A percentile compares a stretch with the other conserved stretches of the same genome.
phyloP scores from a whole-genome alignment of 2,797 vertebrate species.

The Acanthurus tractus region DNA sequence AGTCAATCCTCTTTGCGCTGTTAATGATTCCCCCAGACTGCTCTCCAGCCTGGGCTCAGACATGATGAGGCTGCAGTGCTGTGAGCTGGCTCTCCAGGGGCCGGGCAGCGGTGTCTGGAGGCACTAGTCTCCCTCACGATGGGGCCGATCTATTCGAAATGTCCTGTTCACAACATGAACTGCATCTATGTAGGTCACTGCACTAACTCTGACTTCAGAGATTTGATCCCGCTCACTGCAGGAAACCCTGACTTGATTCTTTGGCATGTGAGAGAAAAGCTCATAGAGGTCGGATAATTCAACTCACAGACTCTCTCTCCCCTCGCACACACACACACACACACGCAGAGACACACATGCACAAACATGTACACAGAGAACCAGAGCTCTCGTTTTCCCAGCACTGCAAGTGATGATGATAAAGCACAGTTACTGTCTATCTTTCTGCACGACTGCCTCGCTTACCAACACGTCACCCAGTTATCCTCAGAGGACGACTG shows the following conservation, averaged over 20 bases:
- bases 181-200: constrained; percentile 67
- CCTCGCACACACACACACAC: neutral
- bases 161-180: constrained; percentile 51
- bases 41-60: constrained; percentile 2
- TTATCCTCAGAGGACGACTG: constrained; percentile 21
- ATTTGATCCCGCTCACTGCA: constrained; percentile 56
- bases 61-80: constrained; percentile 12
- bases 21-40: constrained; percentile 10
- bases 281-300: constrained; percentile 44
- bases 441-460: constrained; percentile 53
- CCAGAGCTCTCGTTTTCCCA: constrained; percentile 20
- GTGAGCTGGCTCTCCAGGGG: constrained; percentile 34
- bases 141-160: constrained; percentile 34
- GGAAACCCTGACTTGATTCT: constrained; percentile 43
- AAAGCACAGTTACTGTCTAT: constrained; percentile 29
- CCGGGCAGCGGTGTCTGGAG: constrained; percentile 19
- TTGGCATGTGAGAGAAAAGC: constrained; percentile 51
- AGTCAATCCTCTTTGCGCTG: neutral
- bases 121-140: neutral
- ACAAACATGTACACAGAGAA: neutral
- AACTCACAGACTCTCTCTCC: neutral
- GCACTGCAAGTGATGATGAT: constrained; percentile 41
- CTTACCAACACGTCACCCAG: constrained; percentile 46
- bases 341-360: neutral
- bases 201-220: constrained; percentile 59